phyloP scores from a whole-genome alignment of 53 echinoderm and acorn worm genomes.

The Echinometra lucunter region DNA sequence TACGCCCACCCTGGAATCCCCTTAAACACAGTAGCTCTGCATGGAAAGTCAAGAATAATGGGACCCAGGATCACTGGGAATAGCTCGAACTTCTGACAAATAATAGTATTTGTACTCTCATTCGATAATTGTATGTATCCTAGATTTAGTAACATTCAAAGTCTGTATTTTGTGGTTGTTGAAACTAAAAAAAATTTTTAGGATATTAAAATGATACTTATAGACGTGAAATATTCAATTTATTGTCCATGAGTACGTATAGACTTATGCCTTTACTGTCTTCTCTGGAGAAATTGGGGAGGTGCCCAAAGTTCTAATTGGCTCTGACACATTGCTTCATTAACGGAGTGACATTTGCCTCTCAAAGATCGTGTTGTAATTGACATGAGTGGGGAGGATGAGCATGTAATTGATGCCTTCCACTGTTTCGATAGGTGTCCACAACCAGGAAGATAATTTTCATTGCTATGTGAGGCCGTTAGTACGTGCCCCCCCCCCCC shows the following conservation, averaged over 20 bases:
- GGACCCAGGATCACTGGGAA: too few relatives aligned
- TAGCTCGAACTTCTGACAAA: too few relatives aligned
- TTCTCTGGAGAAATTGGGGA: background rate
- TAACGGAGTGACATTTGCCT: background rate
- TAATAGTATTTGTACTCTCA: too few relatives aligned
- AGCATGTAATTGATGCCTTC: conserved; percentile 1
- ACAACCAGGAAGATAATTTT: background rate
- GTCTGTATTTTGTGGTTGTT: too few relatives aligned
- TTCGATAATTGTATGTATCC: too few relatives aligned
- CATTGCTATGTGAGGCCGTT: too few relatives aligned
- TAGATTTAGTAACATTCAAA: too few relatives aligned
- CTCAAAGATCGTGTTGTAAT: background rate
- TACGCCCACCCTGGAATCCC: too few relatives aligned
- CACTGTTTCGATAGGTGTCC: background rate
- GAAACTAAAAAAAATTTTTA: background rate
- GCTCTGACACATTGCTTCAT: conserved; percentile 16
- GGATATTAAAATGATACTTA: background rate
- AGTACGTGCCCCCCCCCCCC: too few relatives aligned
- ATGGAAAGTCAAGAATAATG: too few relatives aligned
- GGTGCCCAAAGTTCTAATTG: conserved; percentile 1
- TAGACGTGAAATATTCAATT: background rate
- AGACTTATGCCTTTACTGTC: background rate
- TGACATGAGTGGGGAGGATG: background rate
- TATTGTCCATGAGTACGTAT: background rate
- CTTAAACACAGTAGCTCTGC: too few relatives aligned